Evolutionary conservation across 2,113 vertebrate genomes (phyloP), one percentile per base, ranked within the genome.

Genomic region (Platycercus adscitus): DNA sequence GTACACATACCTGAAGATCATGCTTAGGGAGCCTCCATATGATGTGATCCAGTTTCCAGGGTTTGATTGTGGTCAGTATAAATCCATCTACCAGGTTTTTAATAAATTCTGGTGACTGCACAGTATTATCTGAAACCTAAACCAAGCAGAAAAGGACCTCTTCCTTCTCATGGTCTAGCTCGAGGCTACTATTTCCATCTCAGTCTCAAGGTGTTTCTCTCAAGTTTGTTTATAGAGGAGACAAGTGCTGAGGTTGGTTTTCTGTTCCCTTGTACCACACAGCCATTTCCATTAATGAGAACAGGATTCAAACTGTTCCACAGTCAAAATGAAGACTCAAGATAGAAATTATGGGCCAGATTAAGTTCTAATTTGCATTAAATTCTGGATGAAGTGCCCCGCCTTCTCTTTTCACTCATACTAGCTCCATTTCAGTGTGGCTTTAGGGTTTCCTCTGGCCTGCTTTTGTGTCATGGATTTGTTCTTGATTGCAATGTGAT

Each of bases 371-470:
- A 94, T 93, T 95, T 95, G 93, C 94, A 79, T 96, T 89, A 88
- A 83, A 91, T 86, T 94, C 82, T 86, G 35, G 69, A 68, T 86
- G 68, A 86, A 75, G 33, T 65, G 49, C 15, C 49, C 65, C 19
- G 66, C 41, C 46, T 86, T 77, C 60, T 90, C 68, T 84, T 88
- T 86, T 93, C 86, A n/a, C 47, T 81, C 49, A 9, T 47, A 66
- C 26, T 31, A 60, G 39, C 50, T 73, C 85, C 29, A 49, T 70
- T 92, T 37, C 65, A 76, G 46, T 9, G 52, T 79, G 88, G 80
- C 93, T 96, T 93, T 94, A 95, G 81, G 86, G 75, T 89, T 87
- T 96, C 46, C 58, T 91, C 61, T 91, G 83, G 85, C 89, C 89
- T 93, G 81, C 77, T 86, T 96, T 89, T 89, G 41, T 77, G 61